phyloP scores from a whole-genome alignment of 2,797 vertebrate species.

The Selene dorsalis region DNA sequence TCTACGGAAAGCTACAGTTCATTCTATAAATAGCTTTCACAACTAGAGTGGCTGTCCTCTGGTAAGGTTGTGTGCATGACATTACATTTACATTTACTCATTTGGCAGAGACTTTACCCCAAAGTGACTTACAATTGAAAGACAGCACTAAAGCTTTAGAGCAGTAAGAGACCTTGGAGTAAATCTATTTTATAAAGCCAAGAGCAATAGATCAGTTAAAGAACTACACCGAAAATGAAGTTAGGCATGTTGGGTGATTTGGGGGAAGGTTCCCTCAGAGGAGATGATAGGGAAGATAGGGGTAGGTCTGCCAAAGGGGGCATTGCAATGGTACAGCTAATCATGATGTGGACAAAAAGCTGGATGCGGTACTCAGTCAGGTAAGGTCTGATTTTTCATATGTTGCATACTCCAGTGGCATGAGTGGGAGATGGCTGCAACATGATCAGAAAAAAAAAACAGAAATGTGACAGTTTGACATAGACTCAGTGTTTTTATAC shows the following conservation, averaged over 20 bases:
- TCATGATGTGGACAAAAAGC: neutral
- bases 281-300: too few species aligned
- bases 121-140: neutral
- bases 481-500: neutral
- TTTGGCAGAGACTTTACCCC: neutral
- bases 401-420: neutral
- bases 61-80: neutral
- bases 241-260: too few species aligned
- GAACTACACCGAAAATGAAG: too few species aligned
- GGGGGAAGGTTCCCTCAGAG: too few species aligned
- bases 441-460: too few species aligned
- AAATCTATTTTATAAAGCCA: too few species aligned
- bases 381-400: neutral
- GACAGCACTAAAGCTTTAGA: neutral
- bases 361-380: neutral
- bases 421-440: too few species aligned
- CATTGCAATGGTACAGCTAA: neutral
- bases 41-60: conserved; percentile 7
- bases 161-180: too few species aligned
- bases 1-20: conserved; percentile 10
- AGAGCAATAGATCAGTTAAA: too few species aligned
- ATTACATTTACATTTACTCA: neutral
- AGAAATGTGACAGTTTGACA: neutral
- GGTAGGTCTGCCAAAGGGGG: too few species aligned
- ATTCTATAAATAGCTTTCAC: conserved; percentile 24